Conservation (phyloP, 2,113 vertebrate genomes). For the Caranx melampygus region DNA sequence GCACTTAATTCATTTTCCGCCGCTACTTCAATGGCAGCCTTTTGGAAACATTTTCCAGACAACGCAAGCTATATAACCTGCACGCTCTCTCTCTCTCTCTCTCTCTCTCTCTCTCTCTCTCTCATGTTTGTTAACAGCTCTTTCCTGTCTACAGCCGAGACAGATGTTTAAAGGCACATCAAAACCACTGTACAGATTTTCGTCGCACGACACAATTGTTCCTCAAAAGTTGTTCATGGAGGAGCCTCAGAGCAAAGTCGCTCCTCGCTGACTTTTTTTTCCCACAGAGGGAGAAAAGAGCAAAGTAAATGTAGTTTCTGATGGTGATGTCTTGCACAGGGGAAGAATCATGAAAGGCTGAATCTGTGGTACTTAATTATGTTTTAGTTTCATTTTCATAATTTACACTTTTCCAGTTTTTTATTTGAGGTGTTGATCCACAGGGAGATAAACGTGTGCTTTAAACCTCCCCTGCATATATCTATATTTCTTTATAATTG, state of each 20-base stretch:
- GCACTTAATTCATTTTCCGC: conserved; percentile 60
- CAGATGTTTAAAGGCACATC: conserved; percentile 16
- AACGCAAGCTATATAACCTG: conserved; percentile 31
- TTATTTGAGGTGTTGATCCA: no score
- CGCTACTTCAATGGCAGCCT: conserved; percentile 38
- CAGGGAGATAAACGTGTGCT: no score
- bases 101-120: background rate
- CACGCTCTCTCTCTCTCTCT: background rate
- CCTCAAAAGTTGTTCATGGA: conserved; percentile 22
- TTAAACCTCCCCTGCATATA: no score
- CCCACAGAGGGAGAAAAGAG: conserved; percentile 9
- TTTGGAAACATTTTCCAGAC: conserved; percentile 45
- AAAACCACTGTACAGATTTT: conserved; percentile 1
- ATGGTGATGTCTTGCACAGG: conserved; percentile 79
- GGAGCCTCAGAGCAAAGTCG: background rate
- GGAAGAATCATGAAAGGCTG: conserved; percentile 66
- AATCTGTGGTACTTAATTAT: conserved; percentile 90
- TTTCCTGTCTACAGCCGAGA: conserved; percentile 2
- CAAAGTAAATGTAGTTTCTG: conserved; percentile 81
- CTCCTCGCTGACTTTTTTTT: background rate
- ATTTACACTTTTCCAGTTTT: no score
- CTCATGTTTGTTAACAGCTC: background rate
- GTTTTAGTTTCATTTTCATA: conserved; percentile 50
- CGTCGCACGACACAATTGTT: conserved; percentile 19
- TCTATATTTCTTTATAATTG: conserved; percentile 65